Evolutionary conservation across 2,888 invertebrate genomes (phyloP).

Genomic region (Augiades crinisus): DNA sequence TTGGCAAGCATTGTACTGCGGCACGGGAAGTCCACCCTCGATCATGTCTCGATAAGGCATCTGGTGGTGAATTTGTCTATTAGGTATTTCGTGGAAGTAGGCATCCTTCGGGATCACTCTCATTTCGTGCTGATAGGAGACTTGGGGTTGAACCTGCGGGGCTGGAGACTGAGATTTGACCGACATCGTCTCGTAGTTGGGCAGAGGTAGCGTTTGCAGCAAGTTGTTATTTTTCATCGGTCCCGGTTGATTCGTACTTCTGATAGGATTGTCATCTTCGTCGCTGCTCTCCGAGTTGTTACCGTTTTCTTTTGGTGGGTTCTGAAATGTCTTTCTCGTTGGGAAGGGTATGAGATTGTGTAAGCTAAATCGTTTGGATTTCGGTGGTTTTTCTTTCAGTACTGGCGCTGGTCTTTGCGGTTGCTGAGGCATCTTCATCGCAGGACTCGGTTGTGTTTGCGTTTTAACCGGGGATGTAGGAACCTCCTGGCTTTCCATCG

Average conservation of each 20-base stretch:
- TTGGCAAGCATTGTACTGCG: constrained; percentile 49
- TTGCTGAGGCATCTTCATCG: constrained; percentile 71
- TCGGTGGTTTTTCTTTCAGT: constrained; percentile 71
- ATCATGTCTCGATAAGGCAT: constrained; percentile 57
- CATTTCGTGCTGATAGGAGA: constrained; percentile 47
- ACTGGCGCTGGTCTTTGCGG: constrained; percentile 71
- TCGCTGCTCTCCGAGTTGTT: constrained; percentile 82
- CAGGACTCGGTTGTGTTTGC: constrained; percentile 44
- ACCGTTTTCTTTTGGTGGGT: constrained; percentile 69
- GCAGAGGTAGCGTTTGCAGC: constrained; percentile 73
- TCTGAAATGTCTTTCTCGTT: constrained; percentile 73
- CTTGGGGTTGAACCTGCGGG: constrained; percentile 45
- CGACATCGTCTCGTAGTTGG: constrained; percentile 81
- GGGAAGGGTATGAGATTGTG: constrained; percentile 78
- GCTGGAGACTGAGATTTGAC: constrained; percentile 67
- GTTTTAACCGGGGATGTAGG: constrained; percentile 41
- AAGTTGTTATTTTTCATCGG: constrained; percentile 80
- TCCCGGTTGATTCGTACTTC: constrained; percentile 72
- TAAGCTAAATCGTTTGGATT: constrained; percentile 73
- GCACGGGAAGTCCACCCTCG: constrained; percentile 52
- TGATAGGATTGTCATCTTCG: constrained; percentile 76
- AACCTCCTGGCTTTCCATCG: constrained; percentile 52
- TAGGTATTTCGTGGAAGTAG: constrained; percentile 82
- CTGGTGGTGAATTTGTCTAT: constrained; percentile 59
- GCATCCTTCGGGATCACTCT: constrained; percentile 82